A percentile compares a stretch with the other conserved stretches of the same genome.
phyloP scores from a whole-genome alignment of 2,888 invertebrate species.

The Monochamus alternatus region DNA sequence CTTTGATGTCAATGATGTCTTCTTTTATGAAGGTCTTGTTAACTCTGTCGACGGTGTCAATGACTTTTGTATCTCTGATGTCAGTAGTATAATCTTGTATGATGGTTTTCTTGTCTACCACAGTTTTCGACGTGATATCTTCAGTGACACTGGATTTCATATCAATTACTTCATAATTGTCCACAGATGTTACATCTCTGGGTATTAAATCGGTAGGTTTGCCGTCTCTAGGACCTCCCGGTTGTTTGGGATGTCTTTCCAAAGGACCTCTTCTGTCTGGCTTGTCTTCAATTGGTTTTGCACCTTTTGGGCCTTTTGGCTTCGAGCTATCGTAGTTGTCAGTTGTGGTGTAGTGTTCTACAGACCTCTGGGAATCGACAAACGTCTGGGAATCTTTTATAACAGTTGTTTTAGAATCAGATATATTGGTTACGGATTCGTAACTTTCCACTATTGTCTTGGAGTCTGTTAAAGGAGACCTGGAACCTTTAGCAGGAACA shows the following conservation, averaged over 20 bases:
- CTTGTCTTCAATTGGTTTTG: slow-evolving; percentile 25
- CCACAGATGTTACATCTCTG: slow-evolving; percentile 40
- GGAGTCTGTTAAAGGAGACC: slow-evolving; percentile 49
- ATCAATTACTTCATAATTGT: slow-evolving; percentile 45
- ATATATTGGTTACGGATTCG: slow-evolving; percentile 57
- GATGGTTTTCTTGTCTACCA: slow-evolving; percentile 57
- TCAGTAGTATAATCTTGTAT: slow-evolving; percentile 49
- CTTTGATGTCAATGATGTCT: slow-evolving; percentile 76
- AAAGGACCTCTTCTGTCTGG: slow-evolving; percentile 19
- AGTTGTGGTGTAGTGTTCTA: slow-evolving; percentile 60
- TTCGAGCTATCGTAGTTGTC: slow-evolving; percentile 44
- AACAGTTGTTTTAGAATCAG: slow-evolving; percentile 60
- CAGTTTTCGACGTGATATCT: slow-evolving; percentile 52
- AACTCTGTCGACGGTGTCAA: slow-evolving; percentile 67
- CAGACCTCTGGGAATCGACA: slow-evolving; percentile 58
- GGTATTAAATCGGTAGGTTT: slow-evolving; percentile 3
- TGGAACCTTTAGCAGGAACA: slow-evolving; percentile 3
- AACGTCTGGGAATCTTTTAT: slow-evolving; percentile 61
- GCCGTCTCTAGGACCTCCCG: neutral
- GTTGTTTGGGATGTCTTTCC: slow-evolving; percentile 11
- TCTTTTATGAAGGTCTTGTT: slow-evolving; percentile 74
- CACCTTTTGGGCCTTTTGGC: slow-evolving; percentile 39
- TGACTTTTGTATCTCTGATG: slow-evolving; percentile 39
- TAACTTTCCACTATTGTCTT: slow-evolving; percentile 58
- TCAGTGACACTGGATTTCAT: slow-evolving; percentile 43